Conservation (phyloP, 2,113 vertebrate species). For the Pogonocichla stellata region DNA sequence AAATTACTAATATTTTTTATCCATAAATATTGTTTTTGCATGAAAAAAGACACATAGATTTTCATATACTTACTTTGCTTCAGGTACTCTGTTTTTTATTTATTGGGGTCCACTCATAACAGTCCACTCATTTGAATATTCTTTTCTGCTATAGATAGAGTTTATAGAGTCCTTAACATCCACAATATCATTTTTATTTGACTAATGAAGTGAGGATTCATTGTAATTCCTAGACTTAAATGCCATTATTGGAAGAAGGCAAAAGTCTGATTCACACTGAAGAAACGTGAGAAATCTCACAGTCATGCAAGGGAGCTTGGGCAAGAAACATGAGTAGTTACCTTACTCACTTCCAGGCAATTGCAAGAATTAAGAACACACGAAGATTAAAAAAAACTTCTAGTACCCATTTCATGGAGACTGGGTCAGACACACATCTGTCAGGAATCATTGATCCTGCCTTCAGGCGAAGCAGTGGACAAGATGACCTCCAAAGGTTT, state of each 20-base stretch:
- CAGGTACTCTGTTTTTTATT: neutral
- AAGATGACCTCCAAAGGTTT: neutral
- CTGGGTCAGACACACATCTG: neutral
- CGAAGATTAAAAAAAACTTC: neutral
- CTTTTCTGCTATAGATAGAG: neutral
- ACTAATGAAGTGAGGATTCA: neutral
- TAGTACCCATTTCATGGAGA: neutral
- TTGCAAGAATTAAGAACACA: neutral
- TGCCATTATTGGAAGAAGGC: neutral
- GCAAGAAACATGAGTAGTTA: neutral
- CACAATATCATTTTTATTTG: neutral
- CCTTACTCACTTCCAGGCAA: neutral
- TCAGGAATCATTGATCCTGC: neutral
- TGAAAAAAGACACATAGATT: accelerated
- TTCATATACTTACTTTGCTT: neutral
- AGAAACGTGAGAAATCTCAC: neutral
- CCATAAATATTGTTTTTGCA: neutral
- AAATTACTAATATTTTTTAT: neutral
- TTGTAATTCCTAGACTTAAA: neutral
- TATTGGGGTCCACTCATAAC: neutral
- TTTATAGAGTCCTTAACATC: neutral
- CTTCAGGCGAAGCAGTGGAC: neutral
- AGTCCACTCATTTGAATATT: neutral
- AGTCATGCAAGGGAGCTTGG: neutral
- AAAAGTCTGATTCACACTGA: neutral